Conservation (phyloP, 2,888 invertebrate genomes). For the Lasioglossum malachurum region DNA sequence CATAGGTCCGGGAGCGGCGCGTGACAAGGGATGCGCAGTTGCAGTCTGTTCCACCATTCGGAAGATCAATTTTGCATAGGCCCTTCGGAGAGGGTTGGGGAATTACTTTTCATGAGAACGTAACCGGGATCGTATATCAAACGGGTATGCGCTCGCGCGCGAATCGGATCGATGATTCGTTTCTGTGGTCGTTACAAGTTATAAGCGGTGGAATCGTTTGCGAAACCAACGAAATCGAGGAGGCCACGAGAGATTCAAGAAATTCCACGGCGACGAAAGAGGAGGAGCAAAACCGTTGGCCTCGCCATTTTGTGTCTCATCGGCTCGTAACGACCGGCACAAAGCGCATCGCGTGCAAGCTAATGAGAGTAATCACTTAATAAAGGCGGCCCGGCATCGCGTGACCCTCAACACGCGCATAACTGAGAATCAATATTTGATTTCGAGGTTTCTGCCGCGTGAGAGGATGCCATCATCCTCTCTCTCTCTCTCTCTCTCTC, state of each 20-base stretch:
- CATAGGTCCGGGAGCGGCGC: constrained; percentile 38
- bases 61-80: constrained; percentile 59
- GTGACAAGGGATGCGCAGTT: constrained; percentile 51
- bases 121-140: constrained; percentile 37
- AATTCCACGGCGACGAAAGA: not conserved
- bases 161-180: not conserved
- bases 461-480: constrained; percentile 25
- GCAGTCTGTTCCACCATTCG: constrained; percentile 44
- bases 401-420: constrained; percentile 75
- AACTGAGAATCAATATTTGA: constrained; percentile 82
- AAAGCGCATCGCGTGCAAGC: constrained; percentile 84
- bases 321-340: constrained; percentile 71
- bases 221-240: not conserved
- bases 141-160: not conserved
- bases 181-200: not conserved
- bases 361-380: constrained; percentile 85
- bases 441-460: constrained; percentile 75
- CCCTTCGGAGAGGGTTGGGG: constrained; percentile 34
- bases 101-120: constrained; percentile 42
- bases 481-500: constrained; percentile 4
- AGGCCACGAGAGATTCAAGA: not conserved
- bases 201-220: not conserved
- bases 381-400: constrained; percentile 81
- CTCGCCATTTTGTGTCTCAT: constrained; percentile 74
- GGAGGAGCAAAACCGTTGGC: not conserved